These are phyloP conservation scores for Achlya flavicornis DNA, from an alignment of 2,888 invertebrate genomes.

Conservation along the genomic window DNA sequence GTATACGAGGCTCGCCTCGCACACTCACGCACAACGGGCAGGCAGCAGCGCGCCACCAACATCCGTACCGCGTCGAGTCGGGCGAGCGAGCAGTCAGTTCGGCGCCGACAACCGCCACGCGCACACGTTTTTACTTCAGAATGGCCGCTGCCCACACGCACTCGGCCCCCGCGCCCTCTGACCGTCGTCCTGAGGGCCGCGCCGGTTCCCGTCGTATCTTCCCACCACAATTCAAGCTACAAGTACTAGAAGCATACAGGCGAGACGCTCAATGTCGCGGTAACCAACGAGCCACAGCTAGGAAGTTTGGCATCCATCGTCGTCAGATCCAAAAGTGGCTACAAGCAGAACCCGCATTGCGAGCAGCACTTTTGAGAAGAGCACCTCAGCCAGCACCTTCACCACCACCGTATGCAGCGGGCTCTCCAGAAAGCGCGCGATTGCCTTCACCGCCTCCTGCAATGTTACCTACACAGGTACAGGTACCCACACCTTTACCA, in stretches of 20 bases:
- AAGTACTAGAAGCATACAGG: conserved; percentile 94
- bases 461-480: conserved; percentile 52
- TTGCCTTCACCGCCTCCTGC: conserved; percentile 73
- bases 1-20: conserved; percentile 77
- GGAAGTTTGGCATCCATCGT: conserved; percentile 95
- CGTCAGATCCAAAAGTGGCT: conserved; percentile 97
- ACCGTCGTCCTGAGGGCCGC: conserved; percentile 80
- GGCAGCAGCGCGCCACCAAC: conserved; percentile 81
- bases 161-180: conserved; percentile 75
- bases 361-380: conserved; percentile 86
- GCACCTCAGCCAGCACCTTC: conserved; percentile 79
- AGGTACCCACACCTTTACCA: conserved; percentile 36
- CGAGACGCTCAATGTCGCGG: conserved; percentile 94
- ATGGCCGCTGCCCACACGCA: conserved; percentile 81
- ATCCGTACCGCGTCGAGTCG: conserved; percentile 64
- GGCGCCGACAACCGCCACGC: conserved; percentile 80
- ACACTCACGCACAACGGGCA: conserved; percentile 75
- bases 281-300: conserved; percentile 94
- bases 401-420: conserved; percentile 73
- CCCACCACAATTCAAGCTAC: conserved; percentile 94
- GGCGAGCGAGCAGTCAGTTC: conserved; percentile 78
- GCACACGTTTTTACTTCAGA: conserved; percentile 61
- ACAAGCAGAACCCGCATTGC: conserved; percentile 91
- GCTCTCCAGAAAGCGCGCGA: conserved; percentile 75
- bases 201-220: conserved; percentile 94